Evolutionary conservation across 2,797 vertebrate species (phyloP).

Genomic region (Prunella strophiata): DNA sequence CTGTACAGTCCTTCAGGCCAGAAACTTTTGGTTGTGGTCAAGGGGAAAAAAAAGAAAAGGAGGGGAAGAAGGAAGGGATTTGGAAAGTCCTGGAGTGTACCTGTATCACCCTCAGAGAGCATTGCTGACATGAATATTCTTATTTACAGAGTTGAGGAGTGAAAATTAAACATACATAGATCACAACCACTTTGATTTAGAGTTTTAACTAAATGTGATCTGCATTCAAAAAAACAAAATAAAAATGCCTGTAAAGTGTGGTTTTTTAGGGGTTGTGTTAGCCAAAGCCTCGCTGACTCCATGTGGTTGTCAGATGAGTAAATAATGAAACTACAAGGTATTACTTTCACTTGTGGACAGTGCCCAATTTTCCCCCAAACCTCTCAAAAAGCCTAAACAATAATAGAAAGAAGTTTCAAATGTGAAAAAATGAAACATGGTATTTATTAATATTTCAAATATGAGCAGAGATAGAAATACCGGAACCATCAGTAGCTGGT

Average conservation of each 20-base stretch:
- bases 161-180: slow-evolving; percentile 30
- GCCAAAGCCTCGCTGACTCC: slow-evolving; percentile 11
- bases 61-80: background rate
- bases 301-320: slow-evolving; percentile 38
- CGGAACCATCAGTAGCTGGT: background rate
- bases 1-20: slow-evolving; percentile 36
- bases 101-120: background rate
- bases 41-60: background rate
- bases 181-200: slow-evolving; percentile 9
- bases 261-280: slow-evolving; percentile 27
- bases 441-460: background rate
- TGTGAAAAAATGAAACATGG: slow-evolving; percentile 40
- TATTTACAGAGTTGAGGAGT: slow-evolving; percentile 10
- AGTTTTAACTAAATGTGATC: background rate
- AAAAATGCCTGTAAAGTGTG: background rate
- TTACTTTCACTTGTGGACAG: slow-evolving; percentile 47
- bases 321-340: slow-evolving; percentile 26
- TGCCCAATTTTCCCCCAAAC: slow-evolving; percentile 11
- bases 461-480: background rate
- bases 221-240: background rate
- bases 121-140: slow-evolving; percentile 8
- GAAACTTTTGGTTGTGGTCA: background rate
- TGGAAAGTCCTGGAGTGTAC: background rate
- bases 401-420: slow-evolving; percentile 50
- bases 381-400: slow-evolving; percentile 40